Evolutionary conservation across 2,888 invertebrate species (phyloP).

Genomic region (Callyntrura sp.): DNA sequence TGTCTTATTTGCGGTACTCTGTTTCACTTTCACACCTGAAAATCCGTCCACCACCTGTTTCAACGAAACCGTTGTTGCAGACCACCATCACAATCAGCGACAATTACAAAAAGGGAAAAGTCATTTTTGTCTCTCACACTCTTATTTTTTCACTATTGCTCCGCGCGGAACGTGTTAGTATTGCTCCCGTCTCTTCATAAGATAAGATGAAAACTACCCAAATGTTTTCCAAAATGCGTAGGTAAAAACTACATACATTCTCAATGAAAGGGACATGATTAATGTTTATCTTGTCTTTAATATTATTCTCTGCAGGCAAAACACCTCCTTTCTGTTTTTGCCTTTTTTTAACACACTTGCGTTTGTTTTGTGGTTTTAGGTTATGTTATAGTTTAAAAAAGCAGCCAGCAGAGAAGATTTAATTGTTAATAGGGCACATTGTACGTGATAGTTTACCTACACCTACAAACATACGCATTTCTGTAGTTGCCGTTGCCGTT

Average conservation of each 20-base stretch:
- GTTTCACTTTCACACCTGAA: constrained; percentile 47
- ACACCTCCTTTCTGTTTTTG: constrained; percentile 18
- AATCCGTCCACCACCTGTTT: constrained; percentile 58
- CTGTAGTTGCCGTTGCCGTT: not conserved
- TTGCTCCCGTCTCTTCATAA: not conserved
- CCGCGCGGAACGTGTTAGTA: not conserved
- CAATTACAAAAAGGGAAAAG: not conserved
- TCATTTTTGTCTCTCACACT: not conserved
- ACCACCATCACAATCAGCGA: not conserved
- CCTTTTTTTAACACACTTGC: constrained; percentile 38
- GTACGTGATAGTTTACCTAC: constrained; percentile 51
- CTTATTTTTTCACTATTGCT: constrained; percentile 13
- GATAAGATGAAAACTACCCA: constrained; percentile 40
- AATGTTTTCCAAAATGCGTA: constrained; percentile 57
- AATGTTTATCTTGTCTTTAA: constrained; percentile 32
- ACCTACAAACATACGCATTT: constrained; percentile 7
- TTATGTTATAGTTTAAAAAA: constrained; percentile 43
- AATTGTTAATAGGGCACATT: constrained; percentile 46
- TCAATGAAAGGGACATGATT: constrained; percentile 54
- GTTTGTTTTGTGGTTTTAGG: constrained; percentile 53
- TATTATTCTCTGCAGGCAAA: constrained; percentile 8
- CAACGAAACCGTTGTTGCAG: constrained; percentile 17
- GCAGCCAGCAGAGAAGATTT: constrained; percentile 17
- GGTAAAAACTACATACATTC: constrained; percentile 44
- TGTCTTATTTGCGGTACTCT: not conserved